Evolutionary conservation across 2,113 vertebrate genomes (phyloP), one percentile per base, ranked within the genome.

Genomic region (Larimichthys crocea): DNA sequence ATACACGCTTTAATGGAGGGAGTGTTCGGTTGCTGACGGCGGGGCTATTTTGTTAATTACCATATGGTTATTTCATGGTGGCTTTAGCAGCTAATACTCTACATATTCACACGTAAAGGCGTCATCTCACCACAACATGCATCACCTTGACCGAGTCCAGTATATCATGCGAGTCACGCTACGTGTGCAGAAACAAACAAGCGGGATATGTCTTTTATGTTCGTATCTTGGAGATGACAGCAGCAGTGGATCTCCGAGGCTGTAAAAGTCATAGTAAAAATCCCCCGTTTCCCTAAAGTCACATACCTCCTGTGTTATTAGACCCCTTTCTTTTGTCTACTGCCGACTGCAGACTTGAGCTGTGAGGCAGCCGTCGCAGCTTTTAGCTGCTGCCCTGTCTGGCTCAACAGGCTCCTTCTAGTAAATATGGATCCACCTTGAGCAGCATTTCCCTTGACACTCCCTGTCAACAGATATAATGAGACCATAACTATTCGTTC

Each of bases 401-500:
- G 64, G 66, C 76, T 86, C 67, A 81, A 74, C 88, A 79, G 61
- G 61, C 86, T 73, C 20, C 68, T 73, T 83, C 79, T 64, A 59
- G 75, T 87, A 84, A 86, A 91, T 83, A 82, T 87, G 69, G 65
- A 84, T 84, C 80, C 66, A 71, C 75, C 75, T 86, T 62, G 44
- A 79, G 71, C 59, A 71, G 67, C n/a, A 10, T 60, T 60, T 89
- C 84, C 72, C 78, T 35, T 11, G 68, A 75, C 59, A 52, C 56
- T 65, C 61, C 66, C 80, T 83, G 74, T 88, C 89, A 87, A 69
- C 84, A 74, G 78, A 80, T 79, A 83, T 91, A 90, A 92, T 85
- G 85, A 90, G 84, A 74, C 62, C 76, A 77, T 88, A 86, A 92
- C 83, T 91, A 86, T 85, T 89, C 46, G 44, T 85, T 84, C 73